Evolutionary conservation across 2,888 invertebrate genomes (phyloP).

Genomic region (Cheilosia scutellata): DNA sequence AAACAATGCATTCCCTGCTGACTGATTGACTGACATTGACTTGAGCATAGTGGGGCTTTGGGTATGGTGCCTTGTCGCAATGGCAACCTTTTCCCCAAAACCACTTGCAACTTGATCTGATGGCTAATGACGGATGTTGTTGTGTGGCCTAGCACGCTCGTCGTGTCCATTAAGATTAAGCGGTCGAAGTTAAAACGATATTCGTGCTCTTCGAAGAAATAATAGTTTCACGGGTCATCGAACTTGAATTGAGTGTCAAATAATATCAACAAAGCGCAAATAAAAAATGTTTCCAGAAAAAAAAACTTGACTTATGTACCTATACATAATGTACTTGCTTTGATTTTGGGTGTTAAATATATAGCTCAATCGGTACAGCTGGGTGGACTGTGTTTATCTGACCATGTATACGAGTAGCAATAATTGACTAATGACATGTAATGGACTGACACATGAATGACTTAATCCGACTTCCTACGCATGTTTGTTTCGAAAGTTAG

Average conservation of each 20-base stretch:
- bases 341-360: conserved; percentile 3
- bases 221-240: conserved; percentile 29
- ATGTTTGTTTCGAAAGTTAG: conserved; percentile 30
- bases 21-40: conserved; percentile 29
- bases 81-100: conserved; percentile 22
- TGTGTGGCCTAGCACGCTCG: conserved; percentile 30
- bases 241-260: conserved; percentile 27
- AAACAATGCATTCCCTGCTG: conserved; percentile 51
- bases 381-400: conserved; percentile 9
- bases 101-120: conserved; percentile 27
- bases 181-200: conserved; percentile 31
- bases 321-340: background rate
- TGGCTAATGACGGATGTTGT: conserved; percentile 58
- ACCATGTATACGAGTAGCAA: background rate
- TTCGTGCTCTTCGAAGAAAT: conserved; percentile 17
- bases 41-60: conserved; percentile 20
- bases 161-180: conserved; percentile 40
- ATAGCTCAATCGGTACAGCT: background rate
- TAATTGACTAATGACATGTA: conserved; percentile 31
- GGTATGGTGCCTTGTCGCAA: conserved; percentile 27
- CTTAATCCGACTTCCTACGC: conserved; percentile 53
- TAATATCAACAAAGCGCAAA: conserved; percentile 5
- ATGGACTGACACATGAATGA: conserved; percentile 43
- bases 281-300: conserved; percentile 4
- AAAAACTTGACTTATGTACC: background rate